Percentiles rank a stretch among this genome's conserved stretches.
Conservation (phyloP, 2,888 invertebrate species). For the Geotrupes spiniger region DNA sequence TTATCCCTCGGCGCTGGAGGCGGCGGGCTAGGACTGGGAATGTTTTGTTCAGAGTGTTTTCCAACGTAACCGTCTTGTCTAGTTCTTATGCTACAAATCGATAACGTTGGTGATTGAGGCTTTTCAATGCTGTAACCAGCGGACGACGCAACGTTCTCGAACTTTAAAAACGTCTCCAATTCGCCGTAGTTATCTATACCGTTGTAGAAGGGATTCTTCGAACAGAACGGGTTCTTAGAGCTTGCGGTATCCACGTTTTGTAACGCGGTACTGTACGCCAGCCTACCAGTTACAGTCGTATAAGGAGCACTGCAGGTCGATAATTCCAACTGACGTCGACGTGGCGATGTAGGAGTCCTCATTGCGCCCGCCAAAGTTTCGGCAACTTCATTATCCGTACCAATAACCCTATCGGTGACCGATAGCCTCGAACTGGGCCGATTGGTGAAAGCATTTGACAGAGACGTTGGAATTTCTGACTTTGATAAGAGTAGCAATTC, state of each 20-base stretch:
- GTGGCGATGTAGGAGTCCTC: constrained; percentile 55
- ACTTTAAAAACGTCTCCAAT: constrained; percentile 51
- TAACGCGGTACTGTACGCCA: constrained; percentile 66
- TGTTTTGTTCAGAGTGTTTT: constrained; percentile 22
- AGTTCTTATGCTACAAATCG: constrained; percentile 64
- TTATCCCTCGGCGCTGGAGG: constrained; percentile 78
- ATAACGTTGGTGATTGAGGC: constrained; percentile 61
- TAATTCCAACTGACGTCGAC: constrained; percentile 58
- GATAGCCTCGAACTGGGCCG: constrained; percentile 64
- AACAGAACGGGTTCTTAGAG: constrained; percentile 35
- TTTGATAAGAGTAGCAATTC: constrained; percentile 57
- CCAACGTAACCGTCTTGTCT: constrained; percentile 61
- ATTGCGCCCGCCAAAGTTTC: constrained; percentile 58
- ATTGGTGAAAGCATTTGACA: constrained; percentile 43
- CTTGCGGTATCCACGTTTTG: constrained; percentile 60
- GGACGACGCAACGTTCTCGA: constrained; percentile 54
- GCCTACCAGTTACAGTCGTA: constrained; percentile 62
- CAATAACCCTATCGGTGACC: constrained; percentile 58
- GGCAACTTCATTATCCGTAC: constrained; percentile 63
- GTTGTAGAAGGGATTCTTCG: constrained; percentile 48
- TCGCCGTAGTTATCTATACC: constrained; percentile 51
- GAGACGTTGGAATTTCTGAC: constrained; percentile 50
- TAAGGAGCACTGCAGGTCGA: constrained; percentile 60
- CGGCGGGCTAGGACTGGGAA: constrained; percentile 63
- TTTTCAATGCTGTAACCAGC: constrained; percentile 56